Conservation (phyloP, 1,140 invertebrate species). For the Octopus sinensis region DNA sequence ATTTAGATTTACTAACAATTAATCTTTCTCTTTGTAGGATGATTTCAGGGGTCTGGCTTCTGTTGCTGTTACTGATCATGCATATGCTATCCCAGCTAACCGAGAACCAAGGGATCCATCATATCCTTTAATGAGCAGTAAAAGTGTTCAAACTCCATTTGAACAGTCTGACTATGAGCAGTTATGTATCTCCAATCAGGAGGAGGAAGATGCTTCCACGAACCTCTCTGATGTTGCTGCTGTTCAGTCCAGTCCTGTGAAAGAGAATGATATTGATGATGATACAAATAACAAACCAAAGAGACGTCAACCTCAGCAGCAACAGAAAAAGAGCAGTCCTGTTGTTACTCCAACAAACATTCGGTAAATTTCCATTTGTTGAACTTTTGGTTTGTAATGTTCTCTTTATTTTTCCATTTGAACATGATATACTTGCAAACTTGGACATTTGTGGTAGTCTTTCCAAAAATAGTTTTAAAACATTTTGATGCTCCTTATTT, state of each 20-base stretch:
- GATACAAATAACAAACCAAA: neutral
- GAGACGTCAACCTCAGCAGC: no score
- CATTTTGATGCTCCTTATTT: no score
- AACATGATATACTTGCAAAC: no score
- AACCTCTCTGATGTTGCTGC: no score
- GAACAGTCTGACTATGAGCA: neutral
- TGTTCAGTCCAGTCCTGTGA: neutral
- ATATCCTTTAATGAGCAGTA: slow-evolving; percentile 10
- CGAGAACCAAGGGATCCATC: neutral
- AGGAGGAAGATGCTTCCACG: neutral
- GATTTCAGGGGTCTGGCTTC: neutral
- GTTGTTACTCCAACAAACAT: neutral
- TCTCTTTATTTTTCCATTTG: no score
- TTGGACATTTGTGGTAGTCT: no score
- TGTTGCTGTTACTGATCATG: slow-evolving; percentile 11
- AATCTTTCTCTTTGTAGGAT: neutral
- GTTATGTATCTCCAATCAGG: neutral
- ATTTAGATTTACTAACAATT: no score
- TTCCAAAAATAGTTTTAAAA: no score
- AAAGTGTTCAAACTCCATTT: slow-evolving; percentile 10
- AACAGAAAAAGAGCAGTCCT: neutral
- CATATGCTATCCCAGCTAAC: slow-evolving; percentile 12
- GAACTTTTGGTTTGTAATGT: no score
- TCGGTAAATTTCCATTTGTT: neutral
- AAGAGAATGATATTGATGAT: neutral